Evolutionary conservation across 2,888 invertebrate species (phyloP).

Genomic region (Merodon equestris): DNA sequence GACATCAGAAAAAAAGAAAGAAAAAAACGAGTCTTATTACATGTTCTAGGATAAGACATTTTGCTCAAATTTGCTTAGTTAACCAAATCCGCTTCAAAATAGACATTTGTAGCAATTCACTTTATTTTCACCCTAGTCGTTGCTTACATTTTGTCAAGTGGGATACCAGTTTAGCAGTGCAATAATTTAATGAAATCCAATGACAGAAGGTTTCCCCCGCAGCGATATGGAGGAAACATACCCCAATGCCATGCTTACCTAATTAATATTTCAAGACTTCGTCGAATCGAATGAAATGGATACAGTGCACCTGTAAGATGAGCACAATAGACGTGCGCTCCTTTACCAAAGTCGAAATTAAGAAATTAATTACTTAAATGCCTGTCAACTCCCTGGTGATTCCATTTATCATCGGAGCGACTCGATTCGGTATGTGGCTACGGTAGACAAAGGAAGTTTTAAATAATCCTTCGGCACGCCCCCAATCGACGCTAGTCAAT

Average conservation of each 20-base stretch:
- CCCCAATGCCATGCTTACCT: background rate
- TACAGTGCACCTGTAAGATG: background rate
- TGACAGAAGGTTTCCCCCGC: too few species aligned
- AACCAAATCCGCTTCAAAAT: too few species aligned
- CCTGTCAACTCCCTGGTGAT: slow-evolving; percentile 58
- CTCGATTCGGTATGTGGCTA: background rate
- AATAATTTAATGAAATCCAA: too few species aligned
- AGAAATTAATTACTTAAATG: slow-evolving; percentile 54
- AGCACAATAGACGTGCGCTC: background rate
- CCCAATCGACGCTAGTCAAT: slow-evolving; percentile 39
- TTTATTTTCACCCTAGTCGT: too few species aligned
- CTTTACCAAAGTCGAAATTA: slow-evolving; percentile 28
- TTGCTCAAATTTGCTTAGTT: too few species aligned
- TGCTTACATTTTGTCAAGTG: too few species aligned
- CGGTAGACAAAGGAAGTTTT: slow-evolving; percentile 33
- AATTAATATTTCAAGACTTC: slow-evolving; percentile 1
- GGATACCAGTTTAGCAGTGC: too few species aligned
- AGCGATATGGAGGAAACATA: too few species aligned
- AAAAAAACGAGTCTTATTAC: too few species aligned
- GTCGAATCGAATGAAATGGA: background rate
- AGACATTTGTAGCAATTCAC: too few species aligned
- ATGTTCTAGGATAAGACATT: too few species aligned
- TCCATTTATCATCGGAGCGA: slow-evolving; percentile 49
- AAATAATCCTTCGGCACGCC: slow-evolving; percentile 31
- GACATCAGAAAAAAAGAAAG: too few species aligned